Evolutionary conservation across 2,797 vertebrate genomes (phyloP).

Genomic region (Selene dorsalis): DNA sequence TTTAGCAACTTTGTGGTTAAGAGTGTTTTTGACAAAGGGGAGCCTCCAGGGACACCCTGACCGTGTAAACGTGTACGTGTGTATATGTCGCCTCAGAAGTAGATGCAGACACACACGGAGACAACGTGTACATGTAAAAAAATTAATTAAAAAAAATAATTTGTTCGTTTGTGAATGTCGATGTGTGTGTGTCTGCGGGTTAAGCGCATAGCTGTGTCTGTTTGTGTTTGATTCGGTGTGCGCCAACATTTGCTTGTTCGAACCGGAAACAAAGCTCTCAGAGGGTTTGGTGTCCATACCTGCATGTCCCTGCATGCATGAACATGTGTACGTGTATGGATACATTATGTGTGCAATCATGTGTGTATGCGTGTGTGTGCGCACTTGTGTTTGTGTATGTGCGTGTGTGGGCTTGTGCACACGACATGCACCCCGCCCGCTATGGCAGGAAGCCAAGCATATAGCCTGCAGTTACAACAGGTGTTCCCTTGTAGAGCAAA

Average conservation of each 20-base stretch:
- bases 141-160: neutral
- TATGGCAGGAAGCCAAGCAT: constrained; percentile 81
- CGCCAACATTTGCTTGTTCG: constrained; percentile 7
- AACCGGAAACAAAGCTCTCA: constrained; percentile 38
- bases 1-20: constrained; percentile 73
- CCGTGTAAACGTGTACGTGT: constrained; percentile 35
- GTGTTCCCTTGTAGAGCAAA: constrained; percentile 74
- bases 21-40: constrained; percentile 76
- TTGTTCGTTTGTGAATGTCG: neutral
- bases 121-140: neutral
- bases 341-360: constrained; percentile 5
- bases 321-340: constrained; percentile 5
- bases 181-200: neutral
- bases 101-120: constrained; percentile 19
- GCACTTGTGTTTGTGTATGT: constrained; percentile 13
- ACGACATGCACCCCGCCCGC: constrained; percentile 53
- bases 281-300: neutral
- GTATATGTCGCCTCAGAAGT: constrained; percentile 19
- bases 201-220: neutral
- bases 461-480: constrained; percentile 77
- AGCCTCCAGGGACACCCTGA: constrained; percentile 85
- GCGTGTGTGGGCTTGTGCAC: constrained; percentile 38
- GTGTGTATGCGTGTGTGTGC: constrained; percentile 19
- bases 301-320: constrained; percentile 12
- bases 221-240: neutral